Conservation (phyloP, 2,797 vertebrate genomes). For the Liparis tanakae region DNA sequence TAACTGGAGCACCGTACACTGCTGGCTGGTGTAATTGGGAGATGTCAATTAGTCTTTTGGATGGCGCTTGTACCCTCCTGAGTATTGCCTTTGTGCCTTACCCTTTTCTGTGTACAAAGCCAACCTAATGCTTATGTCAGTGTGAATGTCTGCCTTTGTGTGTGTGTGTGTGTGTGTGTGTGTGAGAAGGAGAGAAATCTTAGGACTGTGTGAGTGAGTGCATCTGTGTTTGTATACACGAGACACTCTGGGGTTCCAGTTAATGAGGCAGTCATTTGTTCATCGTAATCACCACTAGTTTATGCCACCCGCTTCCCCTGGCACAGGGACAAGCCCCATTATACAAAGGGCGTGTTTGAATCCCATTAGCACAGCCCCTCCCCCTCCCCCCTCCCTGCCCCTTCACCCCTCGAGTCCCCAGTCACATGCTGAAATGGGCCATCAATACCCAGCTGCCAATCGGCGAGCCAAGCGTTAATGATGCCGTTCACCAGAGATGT, state of each 20-base stretch:
- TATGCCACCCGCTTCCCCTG: constrained; percentile 65
- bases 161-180: constrained; percentile 2
- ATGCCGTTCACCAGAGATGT: constrained; percentile 57
- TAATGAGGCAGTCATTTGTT: constrained; percentile 79
- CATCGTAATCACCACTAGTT: constrained; percentile 76
- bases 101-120: constrained; percentile 76
- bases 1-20: constrained; percentile 64
- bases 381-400: constrained; percentile 9
- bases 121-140: constrained; percentile 64
- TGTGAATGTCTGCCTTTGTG: constrained; percentile 48
- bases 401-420: constrained; percentile 19
- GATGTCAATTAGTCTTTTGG: constrained; percentile 80
- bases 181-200: constrained; percentile 25
- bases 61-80: constrained; percentile 73
- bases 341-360: constrained; percentile 65
- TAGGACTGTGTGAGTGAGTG: constrained; percentile 28
- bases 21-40: constrained; percentile 71
- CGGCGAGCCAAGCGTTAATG: constrained; percentile 60
- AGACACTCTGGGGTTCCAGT: constrained; percentile 57
- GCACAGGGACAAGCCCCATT: constrained; percentile 56
- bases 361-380: constrained; percentile 52
- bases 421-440: constrained; percentile 49
- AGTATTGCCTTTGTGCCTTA: constrained; percentile 71
- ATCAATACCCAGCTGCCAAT: constrained; percentile 57
- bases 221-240: constrained; percentile 53